These are phyloP conservation scores for Spondyliosoma cantharus DNA, from an alignment of 2,797 vertebrate genomes.

Conservation along the genomic window DNA sequence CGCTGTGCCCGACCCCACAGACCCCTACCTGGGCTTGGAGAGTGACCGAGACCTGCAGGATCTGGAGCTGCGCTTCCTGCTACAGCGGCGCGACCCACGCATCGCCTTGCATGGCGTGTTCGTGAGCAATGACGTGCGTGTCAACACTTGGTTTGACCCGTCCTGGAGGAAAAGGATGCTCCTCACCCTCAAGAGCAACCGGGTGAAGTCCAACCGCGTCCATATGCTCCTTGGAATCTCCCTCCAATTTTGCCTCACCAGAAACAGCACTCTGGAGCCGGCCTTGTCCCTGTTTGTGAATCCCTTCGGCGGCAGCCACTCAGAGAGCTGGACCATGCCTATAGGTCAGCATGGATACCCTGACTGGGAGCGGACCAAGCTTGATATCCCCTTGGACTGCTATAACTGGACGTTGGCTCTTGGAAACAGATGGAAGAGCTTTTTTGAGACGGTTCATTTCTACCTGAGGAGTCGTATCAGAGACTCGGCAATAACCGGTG, in stretches of 20 bases:
- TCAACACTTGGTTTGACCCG: constrained; percentile 97
- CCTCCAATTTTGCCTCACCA: constrained; percentile 93
- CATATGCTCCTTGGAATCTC: constrained; percentile 94
- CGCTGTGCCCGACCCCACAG: constrained; percentile 92
- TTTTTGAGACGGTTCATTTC: constrained; percentile 98
- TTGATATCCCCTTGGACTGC: constrained; percentile 93
- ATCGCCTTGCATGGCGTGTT: constrained; percentile 92
- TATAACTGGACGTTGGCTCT: constrained; percentile 96
- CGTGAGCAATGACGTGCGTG: constrained; percentile 95
- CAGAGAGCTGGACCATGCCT: constrained; percentile 98
- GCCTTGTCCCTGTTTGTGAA: constrained; percentile 93
- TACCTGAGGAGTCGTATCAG: constrained; percentile 93
- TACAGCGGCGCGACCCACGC: constrained; percentile 89
- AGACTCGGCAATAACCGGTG: constrained; percentile 79
- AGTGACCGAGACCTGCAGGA: constrained; percentile 93
- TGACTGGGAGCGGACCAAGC: constrained; percentile 93
- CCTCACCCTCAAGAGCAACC: constrained; percentile 96
- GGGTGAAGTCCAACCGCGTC: constrained; percentile 93
- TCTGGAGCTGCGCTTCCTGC: constrained; percentile 90
- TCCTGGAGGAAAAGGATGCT: constrained; percentile 97
- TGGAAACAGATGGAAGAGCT: constrained; percentile 98
- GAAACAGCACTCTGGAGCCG: constrained; percentile 95
- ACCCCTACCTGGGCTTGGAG: constrained; percentile 95
- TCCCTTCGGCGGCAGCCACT: constrained; percentile 97
- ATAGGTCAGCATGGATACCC: constrained; percentile 93